Evolutionary conservation across 1,140 invertebrate species (phyloP).

Genomic region (Fopius arisanus): DNA sequence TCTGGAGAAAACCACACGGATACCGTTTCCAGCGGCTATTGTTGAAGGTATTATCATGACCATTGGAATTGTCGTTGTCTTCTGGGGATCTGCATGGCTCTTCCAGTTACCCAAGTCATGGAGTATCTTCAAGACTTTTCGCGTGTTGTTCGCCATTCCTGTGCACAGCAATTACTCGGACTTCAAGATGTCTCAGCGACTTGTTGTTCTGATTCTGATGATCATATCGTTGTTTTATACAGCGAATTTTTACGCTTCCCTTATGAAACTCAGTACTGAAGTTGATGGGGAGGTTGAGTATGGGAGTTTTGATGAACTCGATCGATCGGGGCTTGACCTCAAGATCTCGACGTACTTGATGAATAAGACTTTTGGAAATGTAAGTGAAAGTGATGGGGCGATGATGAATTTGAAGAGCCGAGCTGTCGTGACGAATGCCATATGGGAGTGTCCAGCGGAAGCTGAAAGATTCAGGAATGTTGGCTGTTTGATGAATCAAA

Average conservation of each 20-base stretch:
- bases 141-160: constrained; percentile 20
- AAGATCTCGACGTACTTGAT: not conserved
- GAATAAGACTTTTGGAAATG: constrained; percentile 12
- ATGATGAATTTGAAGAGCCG: constrained; percentile 11
- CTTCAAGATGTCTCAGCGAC: not conserved
- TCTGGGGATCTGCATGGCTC: not conserved
- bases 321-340: constrained; percentile 9
- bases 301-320: constrained; percentile 22
- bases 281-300: not conserved
- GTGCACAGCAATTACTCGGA: not conserved
- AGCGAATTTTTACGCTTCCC: constrained; percentile 9
- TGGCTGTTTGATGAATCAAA: constrained; percentile 25
- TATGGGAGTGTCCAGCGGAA: not conserved
- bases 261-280: constrained; percentile 13
- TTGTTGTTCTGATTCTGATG: not conserved
- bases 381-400: not conserved
- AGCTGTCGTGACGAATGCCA: not conserved
- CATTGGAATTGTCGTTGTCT: not conserved
- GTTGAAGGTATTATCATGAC: not conserved
- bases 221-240: constrained; percentile 22
- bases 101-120: constrained; percentile 5
- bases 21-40: not conserved
- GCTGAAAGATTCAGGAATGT: constrained; percentile 17
- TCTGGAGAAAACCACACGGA: not conserved
- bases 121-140: constrained; percentile 11